Conservation (phyloP, 2,113 vertebrate genomes). For the Formicarius rufipectus region DNA sequence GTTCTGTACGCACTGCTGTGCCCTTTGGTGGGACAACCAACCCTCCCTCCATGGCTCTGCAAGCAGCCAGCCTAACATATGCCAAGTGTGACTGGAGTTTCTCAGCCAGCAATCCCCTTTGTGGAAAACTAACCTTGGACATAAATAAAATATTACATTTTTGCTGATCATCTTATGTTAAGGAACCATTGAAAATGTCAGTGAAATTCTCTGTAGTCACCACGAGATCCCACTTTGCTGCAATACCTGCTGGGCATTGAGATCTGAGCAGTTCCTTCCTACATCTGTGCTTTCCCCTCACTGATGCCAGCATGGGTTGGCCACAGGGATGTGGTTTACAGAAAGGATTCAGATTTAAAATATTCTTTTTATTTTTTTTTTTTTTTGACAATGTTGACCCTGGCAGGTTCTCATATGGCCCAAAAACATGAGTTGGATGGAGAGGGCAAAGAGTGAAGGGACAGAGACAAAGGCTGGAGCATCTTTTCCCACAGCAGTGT, state of each 20-base stretch:
- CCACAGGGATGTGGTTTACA: not conserved
- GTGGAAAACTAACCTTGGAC: not conserved
- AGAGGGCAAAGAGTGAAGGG: not conserved
- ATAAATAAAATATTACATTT: not conserved
- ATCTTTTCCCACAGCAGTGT: not conserved
- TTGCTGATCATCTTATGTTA: not conserved
- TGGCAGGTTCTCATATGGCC: not conserved
- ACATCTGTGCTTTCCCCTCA: not conserved
- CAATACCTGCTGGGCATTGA: not conserved
- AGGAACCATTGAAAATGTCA: not conserved
- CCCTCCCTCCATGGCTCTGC: not conserved
- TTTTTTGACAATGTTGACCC: not conserved
- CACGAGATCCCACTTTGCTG: rapidly evolving
- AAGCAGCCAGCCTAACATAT: not conserved
- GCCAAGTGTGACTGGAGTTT: not conserved
- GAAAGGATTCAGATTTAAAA: not conserved
- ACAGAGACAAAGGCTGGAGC: not conserved
- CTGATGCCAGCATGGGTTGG: not conserved
- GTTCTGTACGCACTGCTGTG: not conserved
- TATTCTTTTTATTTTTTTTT: rapidly evolving
- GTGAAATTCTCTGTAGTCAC: not conserved
- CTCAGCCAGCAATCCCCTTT: not conserved
- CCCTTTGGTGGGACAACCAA: not conserved
- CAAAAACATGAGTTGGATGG: not conserved
- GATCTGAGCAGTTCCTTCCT: not conserved